These are phyloP conservation scores for Cetonia aurata DNA, from an alignment of 2,888 invertebrate species.

Conservation along the genomic window DNA sequence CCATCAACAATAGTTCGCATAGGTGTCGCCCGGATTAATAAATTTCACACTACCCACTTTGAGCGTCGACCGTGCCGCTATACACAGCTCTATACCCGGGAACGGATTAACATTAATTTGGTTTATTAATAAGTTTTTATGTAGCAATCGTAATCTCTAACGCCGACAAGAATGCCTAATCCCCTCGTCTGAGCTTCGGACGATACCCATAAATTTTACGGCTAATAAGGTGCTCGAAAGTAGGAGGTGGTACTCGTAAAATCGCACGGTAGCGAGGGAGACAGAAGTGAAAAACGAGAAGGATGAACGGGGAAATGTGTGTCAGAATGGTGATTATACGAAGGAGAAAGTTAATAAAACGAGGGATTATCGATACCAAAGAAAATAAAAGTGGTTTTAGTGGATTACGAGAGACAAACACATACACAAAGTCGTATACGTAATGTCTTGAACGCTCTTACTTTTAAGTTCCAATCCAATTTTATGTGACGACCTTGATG, in stretches of 20 bases:
- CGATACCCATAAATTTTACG: slow-evolving; percentile 1
- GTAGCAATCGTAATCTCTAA: slow-evolving; percentile 15
- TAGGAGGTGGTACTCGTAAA: no score
- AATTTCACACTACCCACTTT: slow-evolving; percentile 20
- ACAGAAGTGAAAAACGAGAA: not conserved
- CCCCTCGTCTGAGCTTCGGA: not conserved
- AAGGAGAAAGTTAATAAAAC: slow-evolving; percentile 4
- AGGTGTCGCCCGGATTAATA: slow-evolving; percentile 33
- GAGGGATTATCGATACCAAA: not conserved
- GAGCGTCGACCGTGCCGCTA: not conserved
- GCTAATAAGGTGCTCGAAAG: slow-evolving; percentile 13
- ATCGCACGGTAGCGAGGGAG: no score
- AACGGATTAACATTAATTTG: slow-evolving; percentile 27
- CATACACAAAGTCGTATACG: no score
- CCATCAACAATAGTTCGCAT: slow-evolving; percentile 7
- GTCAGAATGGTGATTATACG: slow-evolving; percentile 13
- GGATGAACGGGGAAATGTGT: slow-evolving; percentile 1
- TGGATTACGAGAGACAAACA: no score
- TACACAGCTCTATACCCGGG: not conserved
- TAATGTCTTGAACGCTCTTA: no score
- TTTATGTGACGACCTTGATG: no score
- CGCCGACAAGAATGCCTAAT: slow-evolving; percentile 5
- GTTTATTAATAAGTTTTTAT: slow-evolving; percentile 14
- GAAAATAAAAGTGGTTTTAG: no score
- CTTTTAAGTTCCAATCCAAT: no score